Evolutionary conservation across 2,888 invertebrate genomes (phyloP), one percentile per base, ranked within the genome.

Genomic region (Dascillus cervinus): DNA sequence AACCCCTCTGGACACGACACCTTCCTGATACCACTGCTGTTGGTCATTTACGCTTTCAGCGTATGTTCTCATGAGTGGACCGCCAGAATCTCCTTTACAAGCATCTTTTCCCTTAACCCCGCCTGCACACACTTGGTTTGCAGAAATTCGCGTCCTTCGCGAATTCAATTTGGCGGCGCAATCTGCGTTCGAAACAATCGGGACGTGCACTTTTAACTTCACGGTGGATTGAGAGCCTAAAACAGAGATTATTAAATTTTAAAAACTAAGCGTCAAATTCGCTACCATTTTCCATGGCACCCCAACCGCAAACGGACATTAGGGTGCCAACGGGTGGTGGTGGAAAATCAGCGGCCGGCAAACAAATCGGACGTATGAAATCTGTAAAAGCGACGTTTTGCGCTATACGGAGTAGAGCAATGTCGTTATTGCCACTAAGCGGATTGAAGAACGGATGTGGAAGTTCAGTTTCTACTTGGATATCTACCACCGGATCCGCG

Each of bases 281-380:
- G 4, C 10, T 22, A 22, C 22, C 9, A 9, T 22, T 22, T 22
- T 22, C 22, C 9, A 10, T 22, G 6, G 22, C 22, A 4, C 22
- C 9, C 22, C 22, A 22, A 5, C 33, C 39, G 3, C 61, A 37
- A n/a, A 34, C 24, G 1, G 26, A 2, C 12, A 32, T n/a, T 4
- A 19, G n/a, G 3, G n/a, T 22, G 0, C 39, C 39, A 22, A 20
- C 26, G 2, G n/a, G 8, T n/a, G 34, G 26, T 11, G 4, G 4
- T 3, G 22, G 3, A 6, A 21, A 17, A 21, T 57, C 44, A 0
- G 43, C 8, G 11, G 46, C 49, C 0, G 77, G 76, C 13, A 77
- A 43, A 39, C 76, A 77, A 37, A 76, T 69, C 0, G 77, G 74
- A 11, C 66, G 59, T 14, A 73, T 62, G 44, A 62, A 76, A 48